Evolutionary conservation across 23 tunicate species (phyloP), one percentile per base, ranked within the genome.

Genomic region (Ascidia mentula): DNA sequence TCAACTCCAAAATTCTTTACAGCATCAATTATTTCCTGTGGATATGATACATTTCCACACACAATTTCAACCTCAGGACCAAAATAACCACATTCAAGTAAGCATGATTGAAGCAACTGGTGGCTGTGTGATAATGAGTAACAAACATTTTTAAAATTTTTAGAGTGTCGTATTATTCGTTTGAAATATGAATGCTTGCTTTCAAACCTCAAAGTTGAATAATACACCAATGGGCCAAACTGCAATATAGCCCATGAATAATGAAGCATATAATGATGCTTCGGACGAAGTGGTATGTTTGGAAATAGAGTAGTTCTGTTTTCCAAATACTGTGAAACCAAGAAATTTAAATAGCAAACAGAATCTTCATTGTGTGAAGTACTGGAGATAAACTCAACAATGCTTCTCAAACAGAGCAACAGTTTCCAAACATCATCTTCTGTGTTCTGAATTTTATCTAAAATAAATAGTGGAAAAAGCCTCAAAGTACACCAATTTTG

Each of bases 381-480:
- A 37, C 31, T 31, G 8, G 34, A 24, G 40, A 20, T 12, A 70
- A 24, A 39, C 38, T 82, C 86, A 34, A 40, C 40, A 40, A 82
- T 72, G 9, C 18, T 18, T 6, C 86, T 34, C 24, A 82, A 32
- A 17, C 13, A 20, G 6, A 82, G 32, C 30, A 82, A 18, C 30
- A 69, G 40, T 39, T 72, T 39, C 86, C 86, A 82, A n/a, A 32
- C 79, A 45, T 45, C 38, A 40, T 82, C 86, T 24, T 82, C 86
- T 36, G 34, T 13, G 38, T 82, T 46, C 12, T 18, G 22, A 38
- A 82, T 40, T 69, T 72, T 82, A 37, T 31, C 34, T 31, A 82
- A 72, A 31, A 83, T 73, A 83, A 74, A 75, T 26, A 83, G 35
- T 2, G 87, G 87, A 46, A 83, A 82, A 31, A 83, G 74, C 46